Conservation (phyloP, 2,888 invertebrate species). For the Ormyrus pomaceus region DNA sequence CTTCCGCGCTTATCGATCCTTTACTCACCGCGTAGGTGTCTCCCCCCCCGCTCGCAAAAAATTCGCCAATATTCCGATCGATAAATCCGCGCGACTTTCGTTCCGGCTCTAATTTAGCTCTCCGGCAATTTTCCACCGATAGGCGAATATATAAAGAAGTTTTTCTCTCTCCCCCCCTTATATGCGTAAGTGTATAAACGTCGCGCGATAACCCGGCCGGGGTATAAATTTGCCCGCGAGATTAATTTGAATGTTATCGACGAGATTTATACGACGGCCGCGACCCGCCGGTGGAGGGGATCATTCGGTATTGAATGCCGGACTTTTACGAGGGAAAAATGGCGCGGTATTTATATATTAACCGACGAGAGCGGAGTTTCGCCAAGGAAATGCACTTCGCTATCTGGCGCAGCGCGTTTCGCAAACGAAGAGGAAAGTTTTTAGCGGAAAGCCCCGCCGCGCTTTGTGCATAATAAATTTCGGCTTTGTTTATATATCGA, state of each 20-base stretch:
- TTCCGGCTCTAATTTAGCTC: conserved; percentile 25
- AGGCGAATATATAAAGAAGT: conserved; percentile 40
- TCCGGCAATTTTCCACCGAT: conserved; percentile 7
- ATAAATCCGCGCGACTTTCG: conserved; percentile 22
- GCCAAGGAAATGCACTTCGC: background rate
- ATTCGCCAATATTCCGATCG: background rate
- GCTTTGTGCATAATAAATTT: conserved; percentile 2
- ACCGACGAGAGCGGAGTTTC: background rate
- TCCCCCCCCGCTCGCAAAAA: too few relatives aligned
- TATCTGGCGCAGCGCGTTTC: conserved; percentile 5
- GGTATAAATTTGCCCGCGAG: conserved; percentile 39
- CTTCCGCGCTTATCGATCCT: too few relatives aligned
- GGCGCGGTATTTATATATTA: conserved; percentile 30
- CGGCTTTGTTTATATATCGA: background rate
- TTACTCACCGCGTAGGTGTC: too few relatives aligned
- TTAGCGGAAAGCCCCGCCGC: background rate
- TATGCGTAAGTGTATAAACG: conserved; percentile 2
- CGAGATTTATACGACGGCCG: conserved; percentile 46
- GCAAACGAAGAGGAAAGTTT: background rate
- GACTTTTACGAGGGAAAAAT: conserved; percentile 35
- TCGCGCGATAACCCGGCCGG: conserved; percentile 16
- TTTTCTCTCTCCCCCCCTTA: background rate
- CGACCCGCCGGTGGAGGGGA: background rate
- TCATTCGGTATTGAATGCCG: background rate
- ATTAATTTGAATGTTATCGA: conserved; percentile 57